phyloP scores from a whole-genome alignment of 2,113 vertebrate species.

The Odocoileus hemionus region DNA sequence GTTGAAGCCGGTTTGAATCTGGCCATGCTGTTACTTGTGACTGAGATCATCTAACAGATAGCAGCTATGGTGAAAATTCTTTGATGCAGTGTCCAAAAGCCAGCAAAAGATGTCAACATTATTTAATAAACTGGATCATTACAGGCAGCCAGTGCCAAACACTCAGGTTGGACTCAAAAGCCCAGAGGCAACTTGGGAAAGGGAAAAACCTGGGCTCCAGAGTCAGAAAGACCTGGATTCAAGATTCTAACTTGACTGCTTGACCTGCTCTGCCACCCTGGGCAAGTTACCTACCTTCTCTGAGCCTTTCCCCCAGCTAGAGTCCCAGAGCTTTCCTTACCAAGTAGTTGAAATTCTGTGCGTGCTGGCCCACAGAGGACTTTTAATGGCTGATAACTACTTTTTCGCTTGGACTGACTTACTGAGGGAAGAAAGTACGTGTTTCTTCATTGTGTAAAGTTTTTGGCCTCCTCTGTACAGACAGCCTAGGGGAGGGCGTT shows the following conservation, averaged over 20 bases:
- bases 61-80: not conserved
- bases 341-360: not conserved
- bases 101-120: not conserved
- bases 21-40: not conserved
- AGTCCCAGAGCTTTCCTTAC: rapidly evolving
- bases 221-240: not conserved
- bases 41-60: not conserved
- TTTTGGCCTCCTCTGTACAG: not conserved
- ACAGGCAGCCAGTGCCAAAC: not conserved
- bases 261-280: rapidly evolving
- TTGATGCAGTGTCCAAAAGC: not conserved
- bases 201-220: not conserved
- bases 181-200: not conserved
- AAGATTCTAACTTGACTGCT: not conserved
- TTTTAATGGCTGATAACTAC: not conserved
- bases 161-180: not conserved
- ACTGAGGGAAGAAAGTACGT: not conserved
- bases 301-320: rapidly evolving
- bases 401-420: not conserved
- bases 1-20: not conserved
- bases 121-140: not conserved
- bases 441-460: not conserved
- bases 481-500: not conserved
- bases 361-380: not conserved
- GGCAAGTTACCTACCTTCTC: not conserved